These are phyloP conservation scores for Lepidothrix coronata DNA, from an alignment of 2,113 vertebrate species.

Conservation along the genomic window DNA sequence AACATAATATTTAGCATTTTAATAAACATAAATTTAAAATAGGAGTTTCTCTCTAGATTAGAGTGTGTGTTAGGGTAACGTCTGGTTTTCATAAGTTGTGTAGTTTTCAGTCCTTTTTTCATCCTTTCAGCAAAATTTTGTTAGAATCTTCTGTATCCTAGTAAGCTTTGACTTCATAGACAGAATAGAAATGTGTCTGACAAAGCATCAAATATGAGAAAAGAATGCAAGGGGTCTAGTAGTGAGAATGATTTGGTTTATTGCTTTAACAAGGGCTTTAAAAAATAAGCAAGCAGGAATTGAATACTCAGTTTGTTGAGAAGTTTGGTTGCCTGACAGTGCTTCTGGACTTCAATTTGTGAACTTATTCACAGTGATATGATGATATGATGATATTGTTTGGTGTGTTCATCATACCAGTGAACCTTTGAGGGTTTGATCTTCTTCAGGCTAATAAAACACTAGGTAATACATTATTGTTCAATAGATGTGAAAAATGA, in stretches of 20 bases:
- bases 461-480: not conserved
- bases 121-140: not conserved
- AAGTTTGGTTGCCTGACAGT: not conserved
- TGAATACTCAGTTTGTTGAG: not conserved
- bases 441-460: not conserved
- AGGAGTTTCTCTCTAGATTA: not conserved
- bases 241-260: not conserved
- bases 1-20: not conserved
- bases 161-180: not conserved
- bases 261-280: not conserved
- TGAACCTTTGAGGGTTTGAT: not conserved
- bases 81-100: not conserved
- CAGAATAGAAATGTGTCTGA: not conserved
- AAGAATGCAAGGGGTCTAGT: not conserved
- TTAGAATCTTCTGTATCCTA: not conserved
- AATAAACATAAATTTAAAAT: not conserved
- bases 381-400: not conserved
- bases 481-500: not conserved
- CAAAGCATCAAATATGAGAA: not conserved
- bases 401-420: not conserved
- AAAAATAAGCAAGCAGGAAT: not conserved
- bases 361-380: not conserved
- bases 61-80: not conserved
- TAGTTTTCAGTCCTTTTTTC: not conserved
- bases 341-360: not conserved